Conservation (phyloP, 1,140 invertebrate genomes). For the Aphelenchoides avenae region DNA sequence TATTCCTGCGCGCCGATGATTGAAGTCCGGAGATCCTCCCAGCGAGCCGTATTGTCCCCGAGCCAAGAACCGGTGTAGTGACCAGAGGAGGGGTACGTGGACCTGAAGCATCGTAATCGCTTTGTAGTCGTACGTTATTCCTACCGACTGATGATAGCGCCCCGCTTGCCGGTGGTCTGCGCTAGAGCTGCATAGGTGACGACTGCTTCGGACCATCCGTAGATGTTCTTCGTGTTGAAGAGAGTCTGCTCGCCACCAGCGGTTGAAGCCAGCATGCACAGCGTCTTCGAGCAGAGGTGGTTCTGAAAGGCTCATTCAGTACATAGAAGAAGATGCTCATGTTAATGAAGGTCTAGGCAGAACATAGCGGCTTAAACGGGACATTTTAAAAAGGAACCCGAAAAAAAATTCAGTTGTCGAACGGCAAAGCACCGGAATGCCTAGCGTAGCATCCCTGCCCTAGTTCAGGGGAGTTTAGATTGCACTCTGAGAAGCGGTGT, state of each 20-base stretch:
- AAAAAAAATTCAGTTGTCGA: too few species aligned
- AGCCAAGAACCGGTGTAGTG: slow-evolving; percentile 83
- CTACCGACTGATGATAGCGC: slow-evolving; percentile 36
- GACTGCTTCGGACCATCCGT: slow-evolving; percentile 72
- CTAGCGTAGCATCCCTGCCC: too few species aligned
- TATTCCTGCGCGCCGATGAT: slow-evolving; percentile 65
- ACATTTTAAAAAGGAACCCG: not conserved
- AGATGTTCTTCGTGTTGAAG: slow-evolving; percentile 78
- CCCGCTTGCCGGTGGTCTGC: slow-evolving; percentile 58
- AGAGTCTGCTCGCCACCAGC: slow-evolving; percentile 59
- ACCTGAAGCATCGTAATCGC: too few species aligned
- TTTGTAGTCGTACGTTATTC: too few species aligned
- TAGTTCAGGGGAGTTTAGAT: too few species aligned
- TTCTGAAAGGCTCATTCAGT: too few species aligned
- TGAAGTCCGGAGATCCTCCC: slow-evolving; percentile 62
- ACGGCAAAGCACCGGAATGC: too few species aligned
- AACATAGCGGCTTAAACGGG: not conserved
- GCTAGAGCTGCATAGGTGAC: slow-evolving; percentile 66
- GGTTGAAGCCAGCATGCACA: slow-evolving; percentile 78
- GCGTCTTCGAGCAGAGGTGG: slow-evolving; percentile 68
- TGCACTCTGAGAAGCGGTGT: too few species aligned
- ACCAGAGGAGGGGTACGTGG: too few species aligned
- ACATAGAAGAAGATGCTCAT: too few species aligned
- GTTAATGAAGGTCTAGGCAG: too few species aligned
- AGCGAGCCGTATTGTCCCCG: slow-evolving; percentile 68